These are phyloP conservation scores for Euwallacea similis DNA, from an alignment of 1,140 invertebrate genomes.

Conservation along the genomic window DNA sequence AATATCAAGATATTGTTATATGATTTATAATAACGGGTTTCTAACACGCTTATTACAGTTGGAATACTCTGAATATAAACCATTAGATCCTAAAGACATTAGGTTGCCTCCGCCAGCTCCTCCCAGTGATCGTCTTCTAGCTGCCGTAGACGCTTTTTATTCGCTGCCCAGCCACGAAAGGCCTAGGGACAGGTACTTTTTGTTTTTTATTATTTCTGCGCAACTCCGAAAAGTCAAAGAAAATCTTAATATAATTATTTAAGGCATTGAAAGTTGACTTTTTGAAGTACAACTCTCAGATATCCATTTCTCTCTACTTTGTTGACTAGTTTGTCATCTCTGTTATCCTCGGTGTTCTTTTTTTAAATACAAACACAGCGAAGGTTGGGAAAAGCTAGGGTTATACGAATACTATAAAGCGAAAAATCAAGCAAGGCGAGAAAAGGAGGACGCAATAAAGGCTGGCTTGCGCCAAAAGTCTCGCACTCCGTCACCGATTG, in stretches of 20 bases:
- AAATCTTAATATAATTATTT: too few relatives aligned
- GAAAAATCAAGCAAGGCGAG: conserved; percentile 86
- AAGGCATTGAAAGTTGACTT: too few relatives aligned
- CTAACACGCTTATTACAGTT: conserved; percentile 60
- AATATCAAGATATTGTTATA: too few relatives aligned
- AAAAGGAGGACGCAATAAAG: conserved; percentile 83
- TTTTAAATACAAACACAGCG: conserved; percentile 59
- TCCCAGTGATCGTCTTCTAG: conserved; percentile 86
- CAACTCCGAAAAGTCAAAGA: too few relatives aligned
- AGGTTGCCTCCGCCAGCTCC: conserved; percentile 90
- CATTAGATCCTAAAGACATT: conserved; percentile 87
- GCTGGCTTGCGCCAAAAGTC: conserved; percentile 71
- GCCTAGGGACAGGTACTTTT: conserved; percentile 83
- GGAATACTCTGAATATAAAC: conserved; percentile 88
- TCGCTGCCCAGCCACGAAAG: conserved; percentile 89
- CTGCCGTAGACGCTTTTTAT: conserved; percentile 95
- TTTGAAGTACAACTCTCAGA: too few relatives aligned
- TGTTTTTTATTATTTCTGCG: not conserved
- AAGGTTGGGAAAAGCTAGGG: conserved; percentile 97
- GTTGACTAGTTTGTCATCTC: too few relatives aligned
- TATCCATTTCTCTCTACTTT: too few relatives aligned
- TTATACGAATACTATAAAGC: conserved; percentile 97
- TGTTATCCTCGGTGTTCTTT: too few relatives aligned
- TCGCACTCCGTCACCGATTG: conserved; percentile 72
- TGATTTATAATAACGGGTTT: conserved; percentile 1